phyloP scores from a whole-genome alignment of 2,888 invertebrate species.

The Aspidiotus rigidus region DNA sequence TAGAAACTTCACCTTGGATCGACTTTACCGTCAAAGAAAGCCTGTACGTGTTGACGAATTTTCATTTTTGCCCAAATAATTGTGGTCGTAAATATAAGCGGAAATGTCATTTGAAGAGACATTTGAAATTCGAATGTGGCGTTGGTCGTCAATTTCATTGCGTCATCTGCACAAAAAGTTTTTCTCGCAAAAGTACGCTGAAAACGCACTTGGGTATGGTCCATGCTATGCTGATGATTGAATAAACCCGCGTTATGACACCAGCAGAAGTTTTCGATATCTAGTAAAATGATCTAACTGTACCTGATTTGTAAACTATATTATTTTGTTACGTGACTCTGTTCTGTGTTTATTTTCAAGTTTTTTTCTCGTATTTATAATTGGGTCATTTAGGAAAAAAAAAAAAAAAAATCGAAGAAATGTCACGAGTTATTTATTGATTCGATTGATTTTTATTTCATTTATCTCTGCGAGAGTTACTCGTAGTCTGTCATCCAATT shows the following conservation, averaged over 20 bases:
- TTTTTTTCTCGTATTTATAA: no score
- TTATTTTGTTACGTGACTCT: no score
- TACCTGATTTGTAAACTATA: no score
- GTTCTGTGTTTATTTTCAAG: no score
- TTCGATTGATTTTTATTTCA: no score
- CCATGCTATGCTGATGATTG: constrained; percentile 34
- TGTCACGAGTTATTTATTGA: no score
- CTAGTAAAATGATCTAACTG: no score
- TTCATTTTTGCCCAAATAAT: constrained; percentile 27
- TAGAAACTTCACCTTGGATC: neutral
- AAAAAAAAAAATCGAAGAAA: no score
- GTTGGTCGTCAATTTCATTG: constrained; percentile 54
- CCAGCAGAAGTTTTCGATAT: no score
- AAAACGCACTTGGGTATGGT: constrained; percentile 34
- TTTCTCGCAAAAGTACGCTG: constrained; percentile 31
- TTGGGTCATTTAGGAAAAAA: no score
- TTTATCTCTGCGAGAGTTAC: no score
- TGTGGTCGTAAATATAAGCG: constrained; percentile 31
- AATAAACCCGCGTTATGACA: neutral
- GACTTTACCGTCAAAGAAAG: neutral
- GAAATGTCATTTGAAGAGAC: constrained; percentile 41
- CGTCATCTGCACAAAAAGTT: constrained; percentile 45
- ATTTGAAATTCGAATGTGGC: constrained; percentile 53
- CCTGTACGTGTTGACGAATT: constrained; percentile 1
- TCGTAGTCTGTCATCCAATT: no score